Evolutionary conservation across 2,113 vertebrate species (phyloP), one percentile per base, ranked within the genome.

Genomic region (Nannobrachium achirus): DNA sequence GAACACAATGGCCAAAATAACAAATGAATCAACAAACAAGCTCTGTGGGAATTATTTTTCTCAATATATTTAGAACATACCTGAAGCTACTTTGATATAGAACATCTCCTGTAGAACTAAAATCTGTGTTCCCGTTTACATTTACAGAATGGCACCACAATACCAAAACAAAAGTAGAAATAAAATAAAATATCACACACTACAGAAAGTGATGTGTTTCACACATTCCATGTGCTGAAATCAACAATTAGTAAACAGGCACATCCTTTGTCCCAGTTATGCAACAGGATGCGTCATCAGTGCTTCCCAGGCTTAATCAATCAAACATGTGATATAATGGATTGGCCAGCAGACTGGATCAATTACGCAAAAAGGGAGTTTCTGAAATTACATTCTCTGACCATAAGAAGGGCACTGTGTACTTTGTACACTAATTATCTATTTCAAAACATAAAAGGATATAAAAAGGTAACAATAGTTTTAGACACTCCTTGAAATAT

Each of bases 391-490:
- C 6, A 13, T 68, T 68, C 33, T 61, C 19, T 40, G 72, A 15
- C 45, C 45, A 48, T 14, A 48, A 77, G 67, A 75, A 88, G 86
- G 82, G 84, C 81, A 86, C 81, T 50, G 73, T 52, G 68, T 66
- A 65, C 48, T 69, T 6, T 33, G 71, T 68, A 56, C n/a, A 41
- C 38, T 59, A 33, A 33, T 33, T 33, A 40, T 51, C 46, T 64
- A 39, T 33, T 58, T 63, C 39, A 9, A 19, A 41, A 15, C 49
- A 18, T 13, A 48, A 51, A 50, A 50, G 11, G 1, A 16, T 20
- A 41, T 50, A 25, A 66, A 18, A 20, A 20, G 9, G 10, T 52
- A 48, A 50, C 9, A 13, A 14, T 39, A 42, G 45, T n/a, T 50
- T 44, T 44, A 50, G 48, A 50, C 15, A 15, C n/a, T 15, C 16